Evolutionary conservation across 2,113 vertebrate species (phyloP).

Genomic region (Ptilorrhoa leucosticta): DNA sequence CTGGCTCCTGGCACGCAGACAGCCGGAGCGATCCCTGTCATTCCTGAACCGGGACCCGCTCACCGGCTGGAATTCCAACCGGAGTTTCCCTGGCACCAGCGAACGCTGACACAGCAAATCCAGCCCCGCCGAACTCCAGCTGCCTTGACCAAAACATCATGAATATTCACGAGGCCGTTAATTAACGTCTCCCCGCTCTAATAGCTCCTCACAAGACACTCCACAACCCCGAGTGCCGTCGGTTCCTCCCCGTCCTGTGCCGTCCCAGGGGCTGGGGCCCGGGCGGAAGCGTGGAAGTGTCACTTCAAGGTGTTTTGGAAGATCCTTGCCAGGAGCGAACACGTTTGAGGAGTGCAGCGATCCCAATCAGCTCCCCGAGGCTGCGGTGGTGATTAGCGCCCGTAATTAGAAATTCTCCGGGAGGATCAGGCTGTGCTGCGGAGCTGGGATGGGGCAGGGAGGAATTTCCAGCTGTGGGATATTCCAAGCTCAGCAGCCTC

Average conservation of each 20-base stretch:
- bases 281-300: neutral
- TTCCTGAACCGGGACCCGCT: neutral
- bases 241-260: neutral
- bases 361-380: neutral
- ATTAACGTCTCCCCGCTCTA: neutral
- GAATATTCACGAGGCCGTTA: slow-evolving; percentile 26
- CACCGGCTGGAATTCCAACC: neutral
- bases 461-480: neutral
- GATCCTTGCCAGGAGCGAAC: too few relatives aligned
- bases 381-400: neutral
- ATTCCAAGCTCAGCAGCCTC: neutral
- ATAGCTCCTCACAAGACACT: neutral
- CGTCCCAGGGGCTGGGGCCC: neutral
- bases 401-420: neutral
- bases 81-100: neutral
- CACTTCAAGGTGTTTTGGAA: neutral
- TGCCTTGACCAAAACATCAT: neutral
- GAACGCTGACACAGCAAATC: neutral
- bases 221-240: neutral
- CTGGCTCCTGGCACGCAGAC: neutral
- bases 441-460: neutral
- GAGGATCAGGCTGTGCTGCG: neutral
- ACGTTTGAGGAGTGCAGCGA: neutral
- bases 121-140: neutral
- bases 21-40: neutral